Evolutionary conservation across 2,888 invertebrate genomes (phyloP), one percentile per base, ranked within the genome.

Genomic region (Ypsolopha scabrella): DNA sequence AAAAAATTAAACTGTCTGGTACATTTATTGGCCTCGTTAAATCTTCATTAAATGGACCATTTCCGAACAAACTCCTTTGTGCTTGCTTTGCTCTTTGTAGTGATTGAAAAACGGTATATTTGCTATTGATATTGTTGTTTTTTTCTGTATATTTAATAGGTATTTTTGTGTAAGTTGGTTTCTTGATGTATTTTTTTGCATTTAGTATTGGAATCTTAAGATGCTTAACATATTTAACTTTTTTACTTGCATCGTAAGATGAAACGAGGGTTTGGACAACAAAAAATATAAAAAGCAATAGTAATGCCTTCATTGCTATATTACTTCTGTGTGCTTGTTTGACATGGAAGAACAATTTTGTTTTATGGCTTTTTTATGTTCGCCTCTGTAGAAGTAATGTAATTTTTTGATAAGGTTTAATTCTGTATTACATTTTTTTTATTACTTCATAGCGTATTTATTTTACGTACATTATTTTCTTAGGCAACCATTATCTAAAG

Each of bases 281-380:
- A 55, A 57, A 63, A 53, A 67, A 35, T 45, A 61, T 37, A 9
- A 64, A 62, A 48, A 69, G 53, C 48, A 67, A 38, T 37, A 67
- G 50, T 48, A 65, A 50, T 53, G 58, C 48, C 63, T 63, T 69
- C 76, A 75, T 76, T 53, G 53, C 57, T 54, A 14, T 24, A 9
- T 43, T 24, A 43, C 43, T 4, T 43, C 13, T 13, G 43, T 14
- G 14, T 43, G 43, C 2, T 1, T 14, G 43, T 24, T 6, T 13
- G 24, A 43, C 2, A 6, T 3, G 4, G 43, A 6, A 41, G 43
- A 6, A 43, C 13, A 43, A 46, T 13, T 9, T 9, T 13, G 34
- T 46, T 46, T 46, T 46, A 36, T 37, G 38, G n/a, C 11, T 10
- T 8, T 36, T 48, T 41, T 41, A 24, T 24, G 24, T 24, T 24